phyloP scores from a whole-genome alignment of 92 coral and sea anemone genomes.

The Phenganax stokvisi region DNA sequence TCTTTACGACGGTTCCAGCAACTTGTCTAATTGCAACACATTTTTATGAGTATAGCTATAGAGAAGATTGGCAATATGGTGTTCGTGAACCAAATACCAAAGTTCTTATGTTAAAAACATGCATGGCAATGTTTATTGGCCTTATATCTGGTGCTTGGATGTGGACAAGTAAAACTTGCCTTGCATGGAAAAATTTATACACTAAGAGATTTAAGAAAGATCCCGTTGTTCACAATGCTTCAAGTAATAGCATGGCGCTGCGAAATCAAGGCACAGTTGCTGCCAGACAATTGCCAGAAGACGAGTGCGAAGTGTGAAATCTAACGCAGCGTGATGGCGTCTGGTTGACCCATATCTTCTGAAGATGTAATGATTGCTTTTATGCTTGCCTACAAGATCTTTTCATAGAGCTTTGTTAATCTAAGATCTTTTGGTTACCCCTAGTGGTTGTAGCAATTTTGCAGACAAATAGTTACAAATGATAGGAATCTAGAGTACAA shows the following conservation, averaged over 20 bases:
- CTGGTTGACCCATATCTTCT: background rate
- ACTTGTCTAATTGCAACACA: slow-evolving; percentile 83
- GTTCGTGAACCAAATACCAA: slow-evolving; percentile 77
- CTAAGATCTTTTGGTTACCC: slow-evolving; percentile 7
- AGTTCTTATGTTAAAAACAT: slow-evolving; percentile 75
- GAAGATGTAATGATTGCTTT: slow-evolving; percentile 33
- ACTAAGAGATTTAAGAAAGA: slow-evolving; percentile 6
- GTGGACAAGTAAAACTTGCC: slow-evolving; percentile 71
- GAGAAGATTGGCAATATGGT: slow-evolving; percentile 93
- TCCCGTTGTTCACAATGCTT: slow-evolving; percentile 15
- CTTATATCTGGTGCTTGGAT: slow-evolving; percentile 93
- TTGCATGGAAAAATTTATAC: slow-evolving; percentile 72
- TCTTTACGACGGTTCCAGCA: slow-evolving; percentile 80
- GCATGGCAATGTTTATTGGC: slow-evolving; percentile 89
- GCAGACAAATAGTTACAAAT: slow-evolving; percentile 20
- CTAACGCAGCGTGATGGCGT: background rate
- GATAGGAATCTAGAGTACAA: slow-evolving; percentile 22
- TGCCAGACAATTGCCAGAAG: background rate
- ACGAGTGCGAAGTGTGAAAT: slow-evolving; percentile 16
- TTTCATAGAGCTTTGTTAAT: slow-evolving; percentile 8
- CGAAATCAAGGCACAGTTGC: slow-evolving; percentile 20
- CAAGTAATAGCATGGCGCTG: slow-evolving; percentile 33
- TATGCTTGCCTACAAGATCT: background rate
- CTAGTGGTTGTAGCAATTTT: slow-evolving; percentile 20
- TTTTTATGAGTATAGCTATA: slow-evolving; percentile 90